These are phyloP conservation scores for Xenops minutus DNA, from an alignment of 2,797 vertebrate species.

Conservation along the genomic window DNA sequence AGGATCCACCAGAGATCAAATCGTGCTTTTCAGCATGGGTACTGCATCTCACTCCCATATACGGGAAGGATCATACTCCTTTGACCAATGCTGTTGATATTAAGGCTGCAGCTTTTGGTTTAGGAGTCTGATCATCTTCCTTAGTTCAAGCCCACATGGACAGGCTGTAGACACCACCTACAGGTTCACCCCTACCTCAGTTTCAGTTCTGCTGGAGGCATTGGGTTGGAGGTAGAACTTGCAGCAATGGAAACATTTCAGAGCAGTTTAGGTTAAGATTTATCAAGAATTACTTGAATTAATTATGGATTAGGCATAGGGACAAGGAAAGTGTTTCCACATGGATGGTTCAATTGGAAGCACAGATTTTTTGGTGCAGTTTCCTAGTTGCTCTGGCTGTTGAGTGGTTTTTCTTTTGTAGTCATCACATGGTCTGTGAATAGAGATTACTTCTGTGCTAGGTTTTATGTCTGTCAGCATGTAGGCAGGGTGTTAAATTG, in stretches of 20 bases:
- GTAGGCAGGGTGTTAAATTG: background rate
- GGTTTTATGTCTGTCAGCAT: background rate
- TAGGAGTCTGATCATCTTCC: background rate
- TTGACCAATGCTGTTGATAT: background rate
- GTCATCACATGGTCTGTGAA: background rate
- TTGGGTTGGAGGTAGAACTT: background rate
- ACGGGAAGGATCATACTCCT: background rate
- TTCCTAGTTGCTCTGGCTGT: background rate
- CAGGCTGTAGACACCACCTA: background rate
- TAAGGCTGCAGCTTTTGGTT: background rate
- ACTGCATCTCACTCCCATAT: background rate
- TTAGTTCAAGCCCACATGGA: background rate
- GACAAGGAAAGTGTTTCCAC: background rate
- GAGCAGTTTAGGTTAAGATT: background rate
- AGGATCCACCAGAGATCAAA: background rate
- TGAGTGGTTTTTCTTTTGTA: background rate
- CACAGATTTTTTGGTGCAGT: background rate
- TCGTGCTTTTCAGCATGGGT: background rate
- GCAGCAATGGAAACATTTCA: background rate
- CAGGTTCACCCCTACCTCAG: background rate
- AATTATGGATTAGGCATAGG: background rate
- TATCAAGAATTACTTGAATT: background rate
- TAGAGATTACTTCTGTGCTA: background rate
- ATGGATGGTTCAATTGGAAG: background rate
- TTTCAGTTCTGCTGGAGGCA: background rate